Percentiles rank a stretch among this genome's conserved stretches.
Evolutionary conservation across 2,113 vertebrate species (phyloP).

Genomic region (Vombatus ursinus): DNA sequence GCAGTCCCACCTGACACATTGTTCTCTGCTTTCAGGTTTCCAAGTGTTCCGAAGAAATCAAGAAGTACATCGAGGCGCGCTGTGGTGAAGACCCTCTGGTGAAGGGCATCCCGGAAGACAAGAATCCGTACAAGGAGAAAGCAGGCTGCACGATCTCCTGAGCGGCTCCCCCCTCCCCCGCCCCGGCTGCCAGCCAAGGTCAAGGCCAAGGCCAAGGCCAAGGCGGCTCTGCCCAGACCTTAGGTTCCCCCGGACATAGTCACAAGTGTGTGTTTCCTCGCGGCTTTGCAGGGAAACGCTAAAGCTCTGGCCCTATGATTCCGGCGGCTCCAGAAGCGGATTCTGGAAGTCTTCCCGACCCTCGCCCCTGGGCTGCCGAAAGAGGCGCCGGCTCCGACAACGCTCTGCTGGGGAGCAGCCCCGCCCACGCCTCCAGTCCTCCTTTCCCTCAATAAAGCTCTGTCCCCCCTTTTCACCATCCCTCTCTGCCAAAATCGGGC

Average conservation of each 20-base stretch:
- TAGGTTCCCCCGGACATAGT: too few species aligned
- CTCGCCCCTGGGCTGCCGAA: not conserved
- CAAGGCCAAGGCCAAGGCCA: too few species aligned
- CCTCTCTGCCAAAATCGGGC: not conserved
- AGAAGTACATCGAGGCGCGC: constrained; percentile 93
- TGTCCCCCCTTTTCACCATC: not conserved
- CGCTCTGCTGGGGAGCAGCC: not conserved
- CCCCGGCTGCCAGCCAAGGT: not conserved
- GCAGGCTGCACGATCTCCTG: constrained; percentile 95
- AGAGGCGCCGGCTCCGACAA: not conserved
- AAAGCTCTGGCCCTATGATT: not conserved
- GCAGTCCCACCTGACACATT: not conserved
- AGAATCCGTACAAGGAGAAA: constrained; percentile 99
- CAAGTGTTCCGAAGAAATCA: constrained; percentile 98
- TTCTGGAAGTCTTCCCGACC: too few species aligned
- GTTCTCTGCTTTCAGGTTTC: constrained; percentile 88
- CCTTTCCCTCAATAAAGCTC: not conserved
- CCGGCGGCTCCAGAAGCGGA: too few species aligned
- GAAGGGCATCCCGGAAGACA: constrained; percentile 97
- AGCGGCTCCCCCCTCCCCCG: constrained; percentile 29
- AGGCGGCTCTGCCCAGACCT: not conserved
- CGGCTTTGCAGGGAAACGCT: not conserved
- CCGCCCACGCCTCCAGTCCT: too few species aligned
- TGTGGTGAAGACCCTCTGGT: constrained; percentile 93
- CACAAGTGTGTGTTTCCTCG: too few species aligned